These are phyloP conservation scores for Falco naumanni DNA, from an alignment of 2,797 vertebrate species.

Conservation along the genomic window DNA sequence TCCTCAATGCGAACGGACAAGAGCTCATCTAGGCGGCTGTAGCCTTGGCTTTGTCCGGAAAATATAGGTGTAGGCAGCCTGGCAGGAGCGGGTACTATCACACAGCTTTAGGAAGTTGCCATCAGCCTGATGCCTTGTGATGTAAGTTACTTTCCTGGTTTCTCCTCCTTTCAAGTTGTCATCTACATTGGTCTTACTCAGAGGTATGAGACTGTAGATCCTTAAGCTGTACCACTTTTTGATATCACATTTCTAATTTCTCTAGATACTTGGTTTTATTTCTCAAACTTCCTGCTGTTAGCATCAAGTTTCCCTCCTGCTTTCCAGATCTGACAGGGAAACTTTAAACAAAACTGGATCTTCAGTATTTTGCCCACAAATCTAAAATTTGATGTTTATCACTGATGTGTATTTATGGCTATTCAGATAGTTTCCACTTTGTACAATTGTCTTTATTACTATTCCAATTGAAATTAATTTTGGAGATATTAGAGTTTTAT, in stretches of 20 bases:
- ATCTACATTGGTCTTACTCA: neutral
- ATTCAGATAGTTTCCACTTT: neutral
- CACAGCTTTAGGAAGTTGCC: neutral
- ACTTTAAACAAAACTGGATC: neutral
- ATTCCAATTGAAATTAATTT: slow-evolving; percentile 9
- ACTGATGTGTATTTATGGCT: neutral
- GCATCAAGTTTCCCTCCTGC: neutral
- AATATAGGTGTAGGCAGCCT: neutral
- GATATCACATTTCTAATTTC: neutral
- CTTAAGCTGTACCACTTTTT: neutral
- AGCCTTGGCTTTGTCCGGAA: neutral
- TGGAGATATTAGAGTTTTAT: neutral
- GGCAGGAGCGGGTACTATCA: neutral
- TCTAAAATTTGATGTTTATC: neutral
- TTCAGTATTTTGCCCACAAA: neutral
- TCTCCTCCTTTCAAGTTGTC: neutral
- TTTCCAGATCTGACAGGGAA: neutral
- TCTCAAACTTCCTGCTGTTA: neutral
- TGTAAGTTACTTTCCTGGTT: neutral
- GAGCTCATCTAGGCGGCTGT: neutral
- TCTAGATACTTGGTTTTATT: neutral
- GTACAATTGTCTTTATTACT: neutral
- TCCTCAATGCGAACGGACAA: neutral
- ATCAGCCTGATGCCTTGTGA: neutral
- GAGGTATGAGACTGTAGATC: neutral